Percentiles rank a stretch among this genome's conserved stretches.
Evolutionary conservation across 2,797 vertebrate genomes (phyloP).

Genomic region (Phoebastria nigripes): DNA sequence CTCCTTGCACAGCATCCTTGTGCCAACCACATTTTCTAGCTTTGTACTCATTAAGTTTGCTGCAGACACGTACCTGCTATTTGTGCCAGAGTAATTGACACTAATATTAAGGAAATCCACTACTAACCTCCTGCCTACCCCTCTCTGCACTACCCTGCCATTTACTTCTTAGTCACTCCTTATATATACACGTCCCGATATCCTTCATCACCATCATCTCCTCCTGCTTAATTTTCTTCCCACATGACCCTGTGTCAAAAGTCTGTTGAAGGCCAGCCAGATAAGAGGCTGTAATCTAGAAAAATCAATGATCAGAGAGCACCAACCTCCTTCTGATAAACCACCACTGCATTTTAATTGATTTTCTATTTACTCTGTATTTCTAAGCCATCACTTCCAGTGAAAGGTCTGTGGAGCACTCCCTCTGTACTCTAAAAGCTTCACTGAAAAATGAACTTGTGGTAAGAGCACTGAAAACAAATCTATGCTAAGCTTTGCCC

Average conservation of each 20-base stretch:
- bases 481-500: background rate
- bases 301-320: background rate
- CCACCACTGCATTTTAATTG: background rate
- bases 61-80: background rate
- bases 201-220: background rate
- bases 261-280: background rate
- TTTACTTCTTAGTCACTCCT: background rate
- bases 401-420: background rate
- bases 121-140: background rate
- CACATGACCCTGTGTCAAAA: background rate
- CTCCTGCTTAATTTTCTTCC: background rate
- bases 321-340: background rate
- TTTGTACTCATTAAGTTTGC: background rate
- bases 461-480: background rate
- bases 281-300: background rate
- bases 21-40: background rate
- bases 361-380: background rate
- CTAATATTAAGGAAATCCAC: background rate
- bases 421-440: background rate
- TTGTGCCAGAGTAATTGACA: background rate
- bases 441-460: background rate
- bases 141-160: background rate
- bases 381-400: background rate
- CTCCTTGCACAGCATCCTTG: background rate
- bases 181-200: fast-evolving